Base-by-base conservation (phyloP, 1,140 invertebrate species). In the Saccostrea glomerata region DNA sequence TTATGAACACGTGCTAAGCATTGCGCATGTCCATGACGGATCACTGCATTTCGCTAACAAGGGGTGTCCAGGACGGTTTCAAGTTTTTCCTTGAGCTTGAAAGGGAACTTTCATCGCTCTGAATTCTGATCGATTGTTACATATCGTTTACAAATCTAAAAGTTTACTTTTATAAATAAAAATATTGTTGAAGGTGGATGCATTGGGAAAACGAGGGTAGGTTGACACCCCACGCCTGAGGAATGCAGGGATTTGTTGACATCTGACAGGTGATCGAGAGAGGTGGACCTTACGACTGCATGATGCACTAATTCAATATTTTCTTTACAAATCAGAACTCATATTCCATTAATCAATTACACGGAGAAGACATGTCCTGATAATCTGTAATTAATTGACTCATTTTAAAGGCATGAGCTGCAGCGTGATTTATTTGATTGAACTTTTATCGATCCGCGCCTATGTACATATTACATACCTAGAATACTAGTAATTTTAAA, bases 1-100 rank as follows among this genome's bases (percentile, higher is more conserved):
- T 94, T 94, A 93, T 93, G 92, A 93, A 94, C 94, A 94, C 94
- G 94, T 94, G 94, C 90, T 91, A 85, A 83, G 77, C 84, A 92
- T 56, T 92, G 92, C 94, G 94, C 94, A 94, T 94, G 94, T 92
- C 91, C 87, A 54, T 88, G 73, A 83, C 89, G 90, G 92, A 90
- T 89, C 87, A 91, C 85, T 90, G 88, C 90, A 92, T 83, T 92
- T 89, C 82, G 60, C 58, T 60, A 25, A 84, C 12, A 73, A 63
- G 88, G 90, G 89, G 90, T 87, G 89, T 63, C 70, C 54, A 87
- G 84, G 87, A 77, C 25, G 15, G 70, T 77, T 77, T 77, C 70
- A 36, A 5, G 70, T 77, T 77, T 77, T 77, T 77, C 30, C 23
- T 11, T 9, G 23, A 77, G 15, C 70, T 30, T 30, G 70, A 77